Evolutionary conservation across 1,140 invertebrate species (phyloP), one percentile per base, ranked within the genome.

Genomic region (Forficula auricularia): DNA sequence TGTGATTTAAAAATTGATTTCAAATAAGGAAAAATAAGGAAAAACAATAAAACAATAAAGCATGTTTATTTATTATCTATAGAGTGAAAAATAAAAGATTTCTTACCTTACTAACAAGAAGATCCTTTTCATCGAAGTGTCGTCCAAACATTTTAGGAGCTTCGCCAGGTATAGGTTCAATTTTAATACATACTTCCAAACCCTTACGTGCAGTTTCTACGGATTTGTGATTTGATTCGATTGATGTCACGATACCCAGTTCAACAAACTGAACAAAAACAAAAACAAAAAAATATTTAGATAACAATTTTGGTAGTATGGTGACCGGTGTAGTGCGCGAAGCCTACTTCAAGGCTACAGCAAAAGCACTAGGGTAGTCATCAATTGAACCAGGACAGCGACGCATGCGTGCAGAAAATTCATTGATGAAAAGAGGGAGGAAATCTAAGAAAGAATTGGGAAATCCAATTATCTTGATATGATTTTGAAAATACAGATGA

Each of bases 161-260:
- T 62, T 98, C 91, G 1, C 94, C 94, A 12, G 90, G 82, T 30
- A 89, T 77, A 3, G 91, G 80, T 50, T 98, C 92, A 48, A 99
- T 98, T 70, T 98, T 98, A 47, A 99, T 79, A 65, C 94, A 98
- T 8, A 99, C 90, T 66, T 99, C 95, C 62, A 91, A 83, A 2
- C 95, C 96, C 64, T 92, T 92, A 40, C 87, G 73, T 1, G 94
- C 96, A 7, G 70, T 71, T 40, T 98, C 92, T 44, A 98, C 77
- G 62, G 85, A 61, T 75, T 98, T 74, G 68, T 80, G 80, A 65
- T 86, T 85, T 48, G 71, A 72, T 63, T 98, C 89, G 56, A 99
- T 87, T 32, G 89, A 95, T 9, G 87, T 85, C 33, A 98, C 88
- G 19, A 90, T 68, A 3, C 96, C 96, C 55, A 99, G 70, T 43